Conservation (phyloP, 2,113 vertebrate genomes). For the Cyphomyrus plagiostoma region DNA sequence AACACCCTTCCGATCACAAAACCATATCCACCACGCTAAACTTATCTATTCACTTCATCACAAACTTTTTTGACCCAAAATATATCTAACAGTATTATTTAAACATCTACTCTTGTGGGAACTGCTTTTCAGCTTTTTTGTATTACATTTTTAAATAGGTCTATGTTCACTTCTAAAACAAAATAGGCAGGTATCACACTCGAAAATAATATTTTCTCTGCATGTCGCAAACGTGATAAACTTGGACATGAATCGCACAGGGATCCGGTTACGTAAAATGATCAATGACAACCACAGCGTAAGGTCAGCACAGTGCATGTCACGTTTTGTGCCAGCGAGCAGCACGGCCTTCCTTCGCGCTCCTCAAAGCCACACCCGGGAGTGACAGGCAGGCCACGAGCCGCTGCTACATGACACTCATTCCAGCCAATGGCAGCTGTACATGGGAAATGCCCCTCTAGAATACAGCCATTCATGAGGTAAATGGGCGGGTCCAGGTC, state of each 20-base stretch:
- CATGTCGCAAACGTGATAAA: neutral
- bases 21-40: neutral
- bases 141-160: neutral
- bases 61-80: neutral
- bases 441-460: slow-evolving; percentile 32
- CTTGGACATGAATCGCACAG: neutral
- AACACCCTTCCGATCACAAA: neutral
- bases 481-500: slow-evolving; percentile 44
- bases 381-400: neutral
- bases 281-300: neutral
- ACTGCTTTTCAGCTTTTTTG: neutral
- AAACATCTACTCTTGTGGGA: neutral
- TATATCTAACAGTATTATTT: neutral
- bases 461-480: slow-evolving; percentile 34
- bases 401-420: slow-evolving; percentile 39
- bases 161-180: neutral
- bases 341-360: neutral
- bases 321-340: neutral
- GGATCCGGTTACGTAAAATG: neutral
- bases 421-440: slow-evolving; percentile 40
- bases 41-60: neutral
- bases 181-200: neutral
- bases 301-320: neutral
- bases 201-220: neutral
- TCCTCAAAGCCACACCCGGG: slow-evolving; percentile 48